phyloP scores from a whole-genome alignment of 2,888 invertebrate species.

The Epiblema foenella region DNA sequence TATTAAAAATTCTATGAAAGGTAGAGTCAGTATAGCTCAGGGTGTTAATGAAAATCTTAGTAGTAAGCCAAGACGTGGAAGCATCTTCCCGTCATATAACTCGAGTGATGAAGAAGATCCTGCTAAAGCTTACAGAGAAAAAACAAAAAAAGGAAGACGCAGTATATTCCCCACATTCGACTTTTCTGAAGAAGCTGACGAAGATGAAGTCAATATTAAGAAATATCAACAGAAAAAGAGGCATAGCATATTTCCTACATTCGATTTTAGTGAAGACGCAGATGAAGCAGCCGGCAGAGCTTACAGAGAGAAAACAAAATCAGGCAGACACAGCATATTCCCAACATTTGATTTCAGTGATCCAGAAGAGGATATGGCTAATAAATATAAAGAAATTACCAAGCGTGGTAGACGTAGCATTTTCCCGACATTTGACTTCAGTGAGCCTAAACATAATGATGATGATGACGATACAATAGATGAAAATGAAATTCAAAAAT shows the following conservation, averaged over 20 bases:
- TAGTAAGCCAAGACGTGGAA: conserved; percentile 41
- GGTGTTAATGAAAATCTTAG: conserved; percentile 57
- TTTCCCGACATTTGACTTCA: conserved; percentile 76
- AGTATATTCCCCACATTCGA: conserved; percentile 75
- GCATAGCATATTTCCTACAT: conserved; percentile 75
- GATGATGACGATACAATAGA: conserved; percentile 74
- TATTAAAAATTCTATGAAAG: conserved; percentile 71
- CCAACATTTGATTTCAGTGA: conserved; percentile 77
- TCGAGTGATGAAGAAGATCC: conserved; percentile 44
- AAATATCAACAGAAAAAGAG: conserved; percentile 70
- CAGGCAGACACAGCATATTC: conserved; percentile 74
- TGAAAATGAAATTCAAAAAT: conserved; percentile 74
- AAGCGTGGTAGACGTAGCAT: conserved; percentile 74
- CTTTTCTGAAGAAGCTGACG: conserved; percentile 69
- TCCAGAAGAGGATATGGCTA: conserved; percentile 64
- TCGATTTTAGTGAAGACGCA: conserved; percentile 71
- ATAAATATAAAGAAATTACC: conserved; percentile 72
- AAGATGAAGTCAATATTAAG: conserved; percentile 63
- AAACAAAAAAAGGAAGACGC: conserved; percentile 63
- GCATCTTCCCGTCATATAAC: conserved; percentile 45
- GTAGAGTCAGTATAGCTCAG: conserved; percentile 63
- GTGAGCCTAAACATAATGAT: conserved; percentile 65
- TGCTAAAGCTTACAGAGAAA: conserved; percentile 52
- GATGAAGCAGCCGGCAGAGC: conserved; percentile 60
- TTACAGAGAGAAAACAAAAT: conserved; percentile 70